Evolutionary conservation across 1,140 invertebrate species (phyloP).

Genomic region (Sitodiplosis mosellana): DNA sequence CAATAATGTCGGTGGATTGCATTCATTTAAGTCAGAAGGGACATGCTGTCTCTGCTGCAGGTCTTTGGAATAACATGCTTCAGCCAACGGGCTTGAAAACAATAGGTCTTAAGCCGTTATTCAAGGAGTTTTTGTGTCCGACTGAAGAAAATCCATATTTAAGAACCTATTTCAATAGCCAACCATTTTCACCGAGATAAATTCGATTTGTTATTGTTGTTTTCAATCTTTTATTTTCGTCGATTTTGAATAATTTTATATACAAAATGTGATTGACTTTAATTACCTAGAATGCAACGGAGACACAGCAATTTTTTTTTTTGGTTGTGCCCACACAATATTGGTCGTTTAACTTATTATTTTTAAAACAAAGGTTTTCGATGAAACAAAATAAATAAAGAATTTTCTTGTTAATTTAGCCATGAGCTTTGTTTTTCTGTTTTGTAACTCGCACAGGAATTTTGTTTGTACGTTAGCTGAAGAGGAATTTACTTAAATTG

Average conservation of each 20-base stretch:
- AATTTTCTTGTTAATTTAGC: no score
- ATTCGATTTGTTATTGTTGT: neutral
- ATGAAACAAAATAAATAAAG: no score
- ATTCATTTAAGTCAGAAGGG: conserved; percentile 44
- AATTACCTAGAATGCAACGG: no score
- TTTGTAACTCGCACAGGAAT: no score
- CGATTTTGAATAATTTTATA: neutral
- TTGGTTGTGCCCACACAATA: no score
- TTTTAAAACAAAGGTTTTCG: no score
- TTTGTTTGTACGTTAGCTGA: no score
- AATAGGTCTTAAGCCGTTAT: conserved; percentile 5
- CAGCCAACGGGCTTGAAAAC: conserved; percentile 20
- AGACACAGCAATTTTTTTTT: no score
- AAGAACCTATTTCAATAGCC: conserved; percentile 10
- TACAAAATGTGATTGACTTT: no score
- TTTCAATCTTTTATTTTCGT: neutral
- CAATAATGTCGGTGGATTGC: conserved; percentile 41
- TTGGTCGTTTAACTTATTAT: no score
- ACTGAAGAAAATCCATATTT: conserved; percentile 9
- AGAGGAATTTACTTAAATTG: no score
- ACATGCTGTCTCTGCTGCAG: conserved; percentile 30
- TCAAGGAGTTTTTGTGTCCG: conserved; percentile 9
- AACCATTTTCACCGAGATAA: neutral
- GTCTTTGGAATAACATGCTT: conserved; percentile 35
- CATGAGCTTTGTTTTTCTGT: no score